These are phyloP conservation scores for Acanthornis magna DNA, from an alignment of 2,797 vertebrate species.

Conservation along the genomic window DNA sequence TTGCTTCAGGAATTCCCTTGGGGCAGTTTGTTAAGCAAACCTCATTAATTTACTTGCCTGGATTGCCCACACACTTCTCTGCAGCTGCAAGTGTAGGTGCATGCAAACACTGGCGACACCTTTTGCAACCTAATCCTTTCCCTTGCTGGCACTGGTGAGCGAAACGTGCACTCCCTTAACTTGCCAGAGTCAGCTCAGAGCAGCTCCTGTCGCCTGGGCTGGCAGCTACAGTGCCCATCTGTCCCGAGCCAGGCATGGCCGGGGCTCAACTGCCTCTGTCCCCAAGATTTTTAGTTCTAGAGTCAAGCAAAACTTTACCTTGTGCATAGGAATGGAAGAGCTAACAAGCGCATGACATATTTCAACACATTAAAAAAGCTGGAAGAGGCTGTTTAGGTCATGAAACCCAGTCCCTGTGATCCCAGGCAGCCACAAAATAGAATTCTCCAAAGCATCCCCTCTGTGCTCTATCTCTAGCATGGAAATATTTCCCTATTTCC, in stretches of 20 bases:
- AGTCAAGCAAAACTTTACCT: background rate
- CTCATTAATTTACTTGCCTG: constrained; percentile 6
- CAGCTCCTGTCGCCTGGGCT: background rate
- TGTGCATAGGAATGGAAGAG: background rate
- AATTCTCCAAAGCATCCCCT: background rate
- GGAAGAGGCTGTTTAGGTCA: background rate
- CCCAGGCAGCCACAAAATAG: background rate
- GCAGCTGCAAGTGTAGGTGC: background rate
- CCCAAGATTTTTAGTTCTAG: background rate
- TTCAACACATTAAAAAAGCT: background rate
- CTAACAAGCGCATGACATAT: background rate
- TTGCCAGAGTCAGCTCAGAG: fast-evolving
- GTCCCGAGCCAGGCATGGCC: background rate
- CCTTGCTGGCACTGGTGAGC: background rate
- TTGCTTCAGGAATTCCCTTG: background rate
- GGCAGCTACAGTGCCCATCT: background rate
- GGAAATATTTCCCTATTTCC: background rate
- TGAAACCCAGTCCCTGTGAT: background rate
- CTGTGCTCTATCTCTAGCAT: background rate
- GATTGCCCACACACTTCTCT: background rate
- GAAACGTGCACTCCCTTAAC: background rate
- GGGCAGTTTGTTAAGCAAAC: background rate
- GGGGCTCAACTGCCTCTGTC: background rate
- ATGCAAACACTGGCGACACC: background rate
- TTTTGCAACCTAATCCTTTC: background rate